Evolutionary conservation across 1,140 invertebrate species (phyloP).

Genomic region (Heliothis virescens): DNA sequence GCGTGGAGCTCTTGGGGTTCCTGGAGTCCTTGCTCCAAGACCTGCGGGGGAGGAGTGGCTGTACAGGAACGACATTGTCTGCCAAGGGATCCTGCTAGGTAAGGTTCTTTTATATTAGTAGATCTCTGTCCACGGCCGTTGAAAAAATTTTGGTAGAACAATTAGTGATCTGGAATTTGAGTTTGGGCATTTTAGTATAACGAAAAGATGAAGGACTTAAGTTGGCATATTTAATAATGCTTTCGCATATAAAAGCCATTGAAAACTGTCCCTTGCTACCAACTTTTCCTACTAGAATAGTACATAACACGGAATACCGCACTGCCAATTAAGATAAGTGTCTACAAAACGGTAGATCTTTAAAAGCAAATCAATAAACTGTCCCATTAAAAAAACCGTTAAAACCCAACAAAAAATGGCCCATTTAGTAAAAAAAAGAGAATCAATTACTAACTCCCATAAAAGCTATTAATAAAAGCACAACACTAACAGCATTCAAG

Average conservation of each 20-base stretch:
- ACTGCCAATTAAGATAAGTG: too few species aligned
- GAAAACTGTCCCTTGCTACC: too few species aligned
- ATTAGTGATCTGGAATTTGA: too few species aligned
- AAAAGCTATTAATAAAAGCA: conserved; percentile 36
- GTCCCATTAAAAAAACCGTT: not conserved
- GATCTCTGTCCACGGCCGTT: not conserved
- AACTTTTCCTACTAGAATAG: too few species aligned
- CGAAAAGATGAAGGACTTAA: too few species aligned
- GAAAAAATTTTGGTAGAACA: too few species aligned
- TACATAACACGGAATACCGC: too few species aligned
- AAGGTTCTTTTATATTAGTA: not conserved
- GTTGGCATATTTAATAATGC: too few species aligned
- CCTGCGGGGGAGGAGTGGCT: conserved; percentile 87
- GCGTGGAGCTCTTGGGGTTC: conserved; percentile 87
- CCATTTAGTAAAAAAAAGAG: conserved; percentile 31
- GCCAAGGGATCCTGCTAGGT: conserved; percentile 78
- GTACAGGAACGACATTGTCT: conserved; percentile 87
- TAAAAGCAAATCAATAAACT: too few species aligned
- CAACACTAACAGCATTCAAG: conserved; percentile 41
- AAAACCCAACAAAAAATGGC: not conserved
- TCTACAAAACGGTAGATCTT: too few species aligned
- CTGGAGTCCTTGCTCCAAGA: conserved; percentile 87
- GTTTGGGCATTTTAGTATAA: too few species aligned
- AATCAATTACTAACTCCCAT: not conserved
- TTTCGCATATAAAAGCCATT: too few species aligned